These are phyloP conservation scores for Bagarius yarrelli DNA, from an alignment of 2,113 vertebrate species.

Conservation along the genomic window DNA sequence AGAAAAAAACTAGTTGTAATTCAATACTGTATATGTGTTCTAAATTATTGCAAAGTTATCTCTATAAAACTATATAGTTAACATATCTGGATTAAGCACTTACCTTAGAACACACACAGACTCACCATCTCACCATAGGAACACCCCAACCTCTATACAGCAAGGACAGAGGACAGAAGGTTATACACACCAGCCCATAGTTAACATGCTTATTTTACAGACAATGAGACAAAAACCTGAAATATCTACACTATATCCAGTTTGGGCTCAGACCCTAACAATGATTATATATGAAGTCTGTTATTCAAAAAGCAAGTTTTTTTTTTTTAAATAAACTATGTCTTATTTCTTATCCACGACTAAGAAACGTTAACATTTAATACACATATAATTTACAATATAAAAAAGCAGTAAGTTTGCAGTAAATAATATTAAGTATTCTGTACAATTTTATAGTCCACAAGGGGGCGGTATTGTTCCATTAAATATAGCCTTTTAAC, in stretches of 20 bases:
- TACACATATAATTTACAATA: no score
- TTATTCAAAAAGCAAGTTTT: background rate
- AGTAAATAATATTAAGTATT: no score
- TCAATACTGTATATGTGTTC: background rate
- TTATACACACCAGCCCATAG: no score
- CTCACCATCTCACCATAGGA: background rate
- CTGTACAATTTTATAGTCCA: no score
- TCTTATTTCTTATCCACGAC: background rate
- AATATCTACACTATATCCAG: no score
- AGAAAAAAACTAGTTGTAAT: background rate
- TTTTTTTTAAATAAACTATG: background rate
- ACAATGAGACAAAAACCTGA: no score
- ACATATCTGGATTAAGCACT: background rate
- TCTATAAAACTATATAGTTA: background rate
- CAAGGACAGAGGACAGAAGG: no score
- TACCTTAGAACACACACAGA: background rate
- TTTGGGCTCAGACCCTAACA: background rate
- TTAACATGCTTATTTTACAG: no score
- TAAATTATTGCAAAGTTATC: background rate
- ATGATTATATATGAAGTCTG: background rate
- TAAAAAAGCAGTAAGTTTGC: no score
- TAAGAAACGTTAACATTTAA: background rate
- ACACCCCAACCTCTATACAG: background rate
- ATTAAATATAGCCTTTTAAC: background rate
- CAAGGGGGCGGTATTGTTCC: conserved; percentile 28